Base-by-base conservation (phyloP, 1,140 invertebrate genomes). In the Trachelipus rathkii region DNA sequence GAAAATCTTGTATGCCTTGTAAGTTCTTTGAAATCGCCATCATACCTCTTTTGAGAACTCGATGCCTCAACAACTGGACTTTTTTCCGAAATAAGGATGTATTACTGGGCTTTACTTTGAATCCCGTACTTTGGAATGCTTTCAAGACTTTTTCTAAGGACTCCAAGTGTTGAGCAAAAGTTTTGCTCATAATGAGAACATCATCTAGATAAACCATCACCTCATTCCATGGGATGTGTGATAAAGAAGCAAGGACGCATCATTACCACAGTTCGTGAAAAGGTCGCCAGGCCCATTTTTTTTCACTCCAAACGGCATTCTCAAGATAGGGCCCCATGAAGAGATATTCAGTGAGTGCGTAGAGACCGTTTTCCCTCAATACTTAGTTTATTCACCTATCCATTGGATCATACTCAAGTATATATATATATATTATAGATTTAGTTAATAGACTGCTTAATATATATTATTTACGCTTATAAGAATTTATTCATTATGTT, bases 271-370 rank as follows among this genome's bases (percentile, higher is more conserved):
- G n/a, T n/a, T n/a, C 50, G 11, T 8, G 2, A 8, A 19, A 60
- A 60, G 0, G 73, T 67, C 1, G 10, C n/a, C 53, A 4, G 60
- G 73, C 19, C 50, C 67, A 23, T n/a, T n/a, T 74, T 67, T 3
- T n/a, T 23, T 74, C n/a, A 74, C 60, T 46, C 23, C 73, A 74
- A 74, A 74, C 10, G 73, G 73, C 50, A 74, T 67, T 67, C 46
- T 4, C 19, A 43, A 53, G 43, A 53, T n/a, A n/a, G n/a, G 66
- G 0, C 66, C 50, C 73, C 73, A 74, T n/a, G n/a, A 33, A 66
- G 73, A 7, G 43, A 66, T 9, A 67, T n/a, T n/a, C n/a, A 19
- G 10, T 4, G 43, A 7, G 73, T 74, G 7, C n/a, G 73, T 53
- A 66, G 66, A 74, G 8, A 50, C 73, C 5, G 60, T 74, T 43